Evolutionary conservation across 92 coral and sea anemone genomes (phyloP).

Genomic region (Paragorgia papillata): DNA sequence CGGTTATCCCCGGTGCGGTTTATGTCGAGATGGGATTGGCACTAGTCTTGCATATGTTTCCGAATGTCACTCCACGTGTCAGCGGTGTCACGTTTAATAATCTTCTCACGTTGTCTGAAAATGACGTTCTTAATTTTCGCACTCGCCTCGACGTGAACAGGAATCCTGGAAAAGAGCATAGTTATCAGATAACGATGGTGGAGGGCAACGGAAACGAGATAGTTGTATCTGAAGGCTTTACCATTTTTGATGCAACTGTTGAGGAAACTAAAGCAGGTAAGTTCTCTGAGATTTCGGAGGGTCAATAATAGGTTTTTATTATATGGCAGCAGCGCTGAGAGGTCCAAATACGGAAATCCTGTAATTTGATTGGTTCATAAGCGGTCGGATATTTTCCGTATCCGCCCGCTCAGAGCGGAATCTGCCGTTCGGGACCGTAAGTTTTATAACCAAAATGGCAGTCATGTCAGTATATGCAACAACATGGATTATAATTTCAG

Average conservation of each 20-base stretch:
- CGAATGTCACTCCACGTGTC: constrained; percentile 45
- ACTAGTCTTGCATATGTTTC: constrained; percentile 66
- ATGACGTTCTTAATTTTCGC: constrained; percentile 49
- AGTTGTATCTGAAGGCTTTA: constrained; percentile 4
- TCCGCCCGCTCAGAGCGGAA: too few species aligned
- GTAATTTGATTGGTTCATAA: too few species aligned
- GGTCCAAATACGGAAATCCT: too few species aligned
- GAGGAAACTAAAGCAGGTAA: not conserved
- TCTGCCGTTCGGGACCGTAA: too few species aligned
- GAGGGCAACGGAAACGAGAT: constrained; percentile 26
- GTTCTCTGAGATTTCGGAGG: too few species aligned
- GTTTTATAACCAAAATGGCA: too few species aligned
- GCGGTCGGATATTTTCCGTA: too few species aligned
- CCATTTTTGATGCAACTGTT: not conserved
- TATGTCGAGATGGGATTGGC: constrained; percentile 89
- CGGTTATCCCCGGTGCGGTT: constrained; percentile 85
- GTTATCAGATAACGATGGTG: constrained; percentile 15
- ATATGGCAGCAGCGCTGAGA: too few species aligned
- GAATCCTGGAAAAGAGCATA: not conserved
- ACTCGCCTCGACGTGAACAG: not conserved
- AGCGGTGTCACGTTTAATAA: constrained; percentile 65
- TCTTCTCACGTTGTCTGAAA: constrained; percentile 73
- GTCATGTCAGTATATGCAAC: too few species aligned
- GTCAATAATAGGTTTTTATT: too few species aligned
- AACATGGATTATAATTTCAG: too few species aligned